phyloP scores from a whole-genome alignment of 2,797 vertebrate species.

The Danio aesculapii region DNA sequence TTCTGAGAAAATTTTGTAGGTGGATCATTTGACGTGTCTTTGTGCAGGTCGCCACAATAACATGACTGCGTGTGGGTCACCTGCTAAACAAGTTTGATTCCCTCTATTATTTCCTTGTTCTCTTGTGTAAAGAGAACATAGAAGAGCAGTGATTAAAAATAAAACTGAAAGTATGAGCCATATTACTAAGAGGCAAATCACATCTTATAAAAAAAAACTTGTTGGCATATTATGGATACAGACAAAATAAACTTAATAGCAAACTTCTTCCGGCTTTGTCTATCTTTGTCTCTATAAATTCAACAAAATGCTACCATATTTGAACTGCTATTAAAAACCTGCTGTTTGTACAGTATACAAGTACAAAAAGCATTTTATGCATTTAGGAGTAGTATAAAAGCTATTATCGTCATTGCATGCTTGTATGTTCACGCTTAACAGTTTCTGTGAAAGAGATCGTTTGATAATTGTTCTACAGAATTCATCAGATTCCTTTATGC shows the following conservation, averaged over 20 bases:
- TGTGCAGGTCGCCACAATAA: slow-evolving; percentile 2
- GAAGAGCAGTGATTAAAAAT: not conserved
- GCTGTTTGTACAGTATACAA: not conserved
- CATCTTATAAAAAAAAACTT: not conserved
- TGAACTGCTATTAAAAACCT: not conserved
- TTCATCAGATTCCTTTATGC: not conserved
- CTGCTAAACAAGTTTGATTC: slow-evolving; percentile 28
- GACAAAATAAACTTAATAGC: not conserved
- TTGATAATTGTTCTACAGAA: not conserved
- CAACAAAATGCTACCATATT: not conserved
- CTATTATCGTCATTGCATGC: not conserved
- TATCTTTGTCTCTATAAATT: not conserved
- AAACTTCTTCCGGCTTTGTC: not conserved
- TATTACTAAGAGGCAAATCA: not conserved
- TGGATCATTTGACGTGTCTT: not conserved
- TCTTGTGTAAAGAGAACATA: not conserved
- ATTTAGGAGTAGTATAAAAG: not conserved
- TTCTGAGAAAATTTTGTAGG: slow-evolving; percentile 4
- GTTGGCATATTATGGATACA: not conserved
- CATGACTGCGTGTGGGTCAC: slow-evolving; percentile 9
- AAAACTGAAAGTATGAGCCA: not conserved
- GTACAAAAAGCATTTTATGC: not conserved
- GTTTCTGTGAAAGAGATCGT: not conserved
- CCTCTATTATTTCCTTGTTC: slow-evolving; percentile 27
- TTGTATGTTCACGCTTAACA: not conserved